Evolutionary conservation across 2,113 vertebrate genomes (phyloP).

Genomic region (Murina feae): DNA sequence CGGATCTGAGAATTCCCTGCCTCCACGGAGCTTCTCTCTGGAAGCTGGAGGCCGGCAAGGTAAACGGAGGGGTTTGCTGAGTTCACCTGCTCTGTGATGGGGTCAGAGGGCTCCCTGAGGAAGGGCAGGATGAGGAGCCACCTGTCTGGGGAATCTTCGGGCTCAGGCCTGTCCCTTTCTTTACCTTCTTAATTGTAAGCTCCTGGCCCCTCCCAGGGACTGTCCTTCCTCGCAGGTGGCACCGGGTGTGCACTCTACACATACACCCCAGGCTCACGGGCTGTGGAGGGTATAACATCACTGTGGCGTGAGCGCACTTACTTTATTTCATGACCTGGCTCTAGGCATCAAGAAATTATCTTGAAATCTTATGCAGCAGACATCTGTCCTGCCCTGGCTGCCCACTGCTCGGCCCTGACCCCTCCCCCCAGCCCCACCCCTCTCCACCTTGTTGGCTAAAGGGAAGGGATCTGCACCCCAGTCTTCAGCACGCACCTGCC

Average conservation of each 20-base stretch:
- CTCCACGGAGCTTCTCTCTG: background rate
- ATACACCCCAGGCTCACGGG: background rate
- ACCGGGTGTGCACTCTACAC: background rate
- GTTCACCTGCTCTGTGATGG: background rate
- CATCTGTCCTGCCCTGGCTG: background rate
- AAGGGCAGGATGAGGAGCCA: background rate
- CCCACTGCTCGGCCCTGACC: background rate
- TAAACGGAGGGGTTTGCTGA: background rate
- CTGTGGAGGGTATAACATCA: background rate
- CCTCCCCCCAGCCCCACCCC: fast-evolving
- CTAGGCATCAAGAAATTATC: background rate
- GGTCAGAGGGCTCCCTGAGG: background rate
- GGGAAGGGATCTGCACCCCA: background rate
- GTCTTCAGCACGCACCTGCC: background rate
- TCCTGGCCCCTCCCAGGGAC: background rate
- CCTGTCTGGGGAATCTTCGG: background rate
- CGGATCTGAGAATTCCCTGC: background rate
- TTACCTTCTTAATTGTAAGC: background rate
- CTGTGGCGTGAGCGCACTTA: background rate
- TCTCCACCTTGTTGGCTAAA: background rate
- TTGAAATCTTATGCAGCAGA: background rate
- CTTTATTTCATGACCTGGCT: background rate
- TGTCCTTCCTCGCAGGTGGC: background rate
- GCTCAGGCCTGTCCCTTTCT: background rate
- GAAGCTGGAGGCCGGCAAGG: background rate